Evolutionary conservation across 2,888 invertebrate species (phyloP), one percentile per base, ranked within the genome.

Genomic region (Homarus gammarus): DNA sequence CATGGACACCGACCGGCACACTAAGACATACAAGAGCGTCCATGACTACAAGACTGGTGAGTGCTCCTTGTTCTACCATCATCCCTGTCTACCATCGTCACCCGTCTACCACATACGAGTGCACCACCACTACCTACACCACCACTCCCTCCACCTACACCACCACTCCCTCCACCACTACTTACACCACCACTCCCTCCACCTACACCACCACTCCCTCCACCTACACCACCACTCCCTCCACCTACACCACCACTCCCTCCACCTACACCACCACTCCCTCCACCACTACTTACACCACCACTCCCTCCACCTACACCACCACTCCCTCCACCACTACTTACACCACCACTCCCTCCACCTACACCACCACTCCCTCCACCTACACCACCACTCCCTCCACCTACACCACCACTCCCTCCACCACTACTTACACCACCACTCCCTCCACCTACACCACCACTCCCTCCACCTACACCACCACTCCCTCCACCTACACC

Each of bases 31-130:
- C 40, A 82, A 87, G 84, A 70, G 61, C 31, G 79, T 89, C 44
- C 79, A 79, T 18, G 89, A 84, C 44, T 84, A 78, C 51, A 72
- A 79, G 44, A 77, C 89, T 33, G 89, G 89, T 89, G 33, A 82
- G 88, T 36, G 22, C 51, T 56, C 31, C 40, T 36, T 12, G 27
- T 10, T 61, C 22, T 64, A 64, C 5, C 64, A 27, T 64, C 18
- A 18, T 1, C 22, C 56, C 49, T 15, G 8, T 0, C 22, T 22
- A 56, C 22, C 56, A 56, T 12, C 22, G 22, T 22, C 56, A 56
- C 5, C 8, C 8, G 49, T 49, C 15, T 49, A 15, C n/a, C n/a
- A n/a, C n/a, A n/a, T n/a, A n/a, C n/a, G n/a, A n/a, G n/a, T n/a
- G n/a, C 12, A 44, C 44, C 22, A 12, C 56, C 56, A 56, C 22